Percentiles rank a stretch among this genome's conserved stretches.
Evolutionary conservation across 2,113 vertebrate species (phyloP).

Genomic region (Podilymbus podiceps): DNA sequence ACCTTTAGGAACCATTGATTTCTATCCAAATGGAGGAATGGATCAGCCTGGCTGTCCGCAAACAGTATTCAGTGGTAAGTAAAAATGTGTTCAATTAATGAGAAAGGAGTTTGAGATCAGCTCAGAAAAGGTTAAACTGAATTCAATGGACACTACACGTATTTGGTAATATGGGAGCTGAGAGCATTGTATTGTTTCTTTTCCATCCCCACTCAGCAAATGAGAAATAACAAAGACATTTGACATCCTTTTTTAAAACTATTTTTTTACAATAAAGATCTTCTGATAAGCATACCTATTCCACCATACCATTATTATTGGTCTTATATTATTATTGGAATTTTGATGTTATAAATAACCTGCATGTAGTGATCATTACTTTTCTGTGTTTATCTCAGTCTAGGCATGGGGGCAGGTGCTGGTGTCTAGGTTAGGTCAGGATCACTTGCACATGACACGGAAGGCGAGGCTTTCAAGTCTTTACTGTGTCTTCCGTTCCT

Average conservation of each 20-base stretch:
- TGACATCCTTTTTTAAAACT: neutral
- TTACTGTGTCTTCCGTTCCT: neutral
- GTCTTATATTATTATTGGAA: too few relatives aligned
- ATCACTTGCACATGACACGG: neutral
- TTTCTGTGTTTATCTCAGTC: neutral
- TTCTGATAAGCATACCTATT: neutral
- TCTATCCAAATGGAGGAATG: constrained; percentile 88
- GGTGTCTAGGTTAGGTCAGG: neutral
- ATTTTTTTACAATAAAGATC: neutral
- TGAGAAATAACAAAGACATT: neutral
- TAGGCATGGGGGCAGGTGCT: neutral
- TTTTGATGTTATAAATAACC: too few relatives aligned
- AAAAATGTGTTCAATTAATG: neutral
- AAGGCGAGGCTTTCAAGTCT: neutral
- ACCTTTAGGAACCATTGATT: constrained; percentile 87
- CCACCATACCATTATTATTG: neutral
- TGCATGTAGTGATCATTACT: neutral
- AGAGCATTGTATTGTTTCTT: neutral
- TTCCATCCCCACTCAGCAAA: neutral
- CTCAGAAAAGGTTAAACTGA: neutral
- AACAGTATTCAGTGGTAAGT: constrained; percentile 83
- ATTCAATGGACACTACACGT: neutral
- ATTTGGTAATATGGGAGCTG: neutral
- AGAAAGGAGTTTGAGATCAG: neutral
- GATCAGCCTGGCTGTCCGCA: constrained; percentile 90